These are phyloP conservation scores for Caenorhabditis sp. DNA, from an alignment of 2,888 invertebrate species.

Conservation along the genomic window DNA sequence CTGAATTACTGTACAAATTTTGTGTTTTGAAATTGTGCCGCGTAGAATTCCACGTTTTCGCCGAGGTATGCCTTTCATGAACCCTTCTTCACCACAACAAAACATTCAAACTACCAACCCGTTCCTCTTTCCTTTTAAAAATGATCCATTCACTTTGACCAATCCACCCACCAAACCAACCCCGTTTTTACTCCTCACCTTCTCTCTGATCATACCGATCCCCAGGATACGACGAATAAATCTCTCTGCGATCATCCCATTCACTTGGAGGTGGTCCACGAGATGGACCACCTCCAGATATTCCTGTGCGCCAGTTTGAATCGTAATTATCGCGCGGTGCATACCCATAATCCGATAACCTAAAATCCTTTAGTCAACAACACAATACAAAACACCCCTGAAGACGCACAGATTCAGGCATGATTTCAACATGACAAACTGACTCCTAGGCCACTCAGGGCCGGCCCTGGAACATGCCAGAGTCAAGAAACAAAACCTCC, in stretches of 20 bases:
- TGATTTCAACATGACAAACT: too few relatives aligned
- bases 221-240: background rate
- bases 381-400: too few relatives aligned
- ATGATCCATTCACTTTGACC: too few relatives aligned
- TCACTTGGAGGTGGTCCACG: background rate
- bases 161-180: background rate
- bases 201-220: constrained; percentile 33
- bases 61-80: too few relatives aligned
- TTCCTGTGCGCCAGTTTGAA: background rate
- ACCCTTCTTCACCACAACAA: too few relatives aligned
- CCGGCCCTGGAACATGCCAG: too few relatives aligned
- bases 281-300: background rate
- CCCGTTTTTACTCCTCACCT: constrained; percentile 13
- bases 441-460: too few relatives aligned
- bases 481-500: too few relatives aligned
- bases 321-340: background rate
- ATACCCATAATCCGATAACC: background rate
- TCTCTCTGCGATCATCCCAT: background rate
- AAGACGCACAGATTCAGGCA: too few relatives aligned
- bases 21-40: too few relatives aligned
- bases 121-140: background rate
- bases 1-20: too few relatives aligned
- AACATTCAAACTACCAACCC: background rate
- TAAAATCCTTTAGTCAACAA: background rate
- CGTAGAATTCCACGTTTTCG: too few relatives aligned